Conservation (phyloP, 2,888 invertebrate species). For the Sesamia inferens region DNA sequence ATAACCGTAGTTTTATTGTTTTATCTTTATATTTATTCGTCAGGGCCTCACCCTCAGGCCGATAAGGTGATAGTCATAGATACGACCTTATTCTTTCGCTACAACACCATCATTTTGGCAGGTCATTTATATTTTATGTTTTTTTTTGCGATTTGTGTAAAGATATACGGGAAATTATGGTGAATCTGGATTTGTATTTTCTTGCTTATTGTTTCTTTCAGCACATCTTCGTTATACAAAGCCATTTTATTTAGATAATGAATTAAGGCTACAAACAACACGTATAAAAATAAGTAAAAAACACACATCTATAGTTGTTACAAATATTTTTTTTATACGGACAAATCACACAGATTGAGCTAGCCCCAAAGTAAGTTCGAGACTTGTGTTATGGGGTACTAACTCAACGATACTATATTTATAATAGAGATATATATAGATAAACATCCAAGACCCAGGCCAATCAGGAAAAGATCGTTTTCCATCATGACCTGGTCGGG, state of each 20-base stretch:
- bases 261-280: too few relatives aligned
- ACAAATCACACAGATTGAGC: too few relatives aligned
- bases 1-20: constrained; percentile 86
- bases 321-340: too few relatives aligned
- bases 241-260: background rate
- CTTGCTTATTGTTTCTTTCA: background rate
- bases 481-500: too few relatives aligned
- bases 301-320: too few relatives aligned
- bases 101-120: constrained; percentile 71
- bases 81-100: constrained; percentile 73
- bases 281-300: too few relatives aligned
- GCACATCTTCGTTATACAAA: background rate
- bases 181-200: constrained; percentile 15
- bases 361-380: too few relatives aligned
- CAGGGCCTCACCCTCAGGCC: constrained; percentile 72
- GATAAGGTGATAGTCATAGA: constrained; percentile 81
- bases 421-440: too few relatives aligned
- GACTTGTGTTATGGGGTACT: too few relatives aligned
- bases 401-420: too few relatives aligned
- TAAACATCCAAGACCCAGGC: too few relatives aligned
- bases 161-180: constrained; percentile 22
- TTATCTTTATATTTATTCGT: constrained; percentile 86
- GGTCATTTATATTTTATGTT: constrained; percentile 70
- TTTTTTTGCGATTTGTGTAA: constrained; percentile 64
- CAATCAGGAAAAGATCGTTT: too few relatives aligned